phyloP scores from a whole-genome alignment of 1,140 invertebrate genomes.

The Glossosoma conforme region DNA sequence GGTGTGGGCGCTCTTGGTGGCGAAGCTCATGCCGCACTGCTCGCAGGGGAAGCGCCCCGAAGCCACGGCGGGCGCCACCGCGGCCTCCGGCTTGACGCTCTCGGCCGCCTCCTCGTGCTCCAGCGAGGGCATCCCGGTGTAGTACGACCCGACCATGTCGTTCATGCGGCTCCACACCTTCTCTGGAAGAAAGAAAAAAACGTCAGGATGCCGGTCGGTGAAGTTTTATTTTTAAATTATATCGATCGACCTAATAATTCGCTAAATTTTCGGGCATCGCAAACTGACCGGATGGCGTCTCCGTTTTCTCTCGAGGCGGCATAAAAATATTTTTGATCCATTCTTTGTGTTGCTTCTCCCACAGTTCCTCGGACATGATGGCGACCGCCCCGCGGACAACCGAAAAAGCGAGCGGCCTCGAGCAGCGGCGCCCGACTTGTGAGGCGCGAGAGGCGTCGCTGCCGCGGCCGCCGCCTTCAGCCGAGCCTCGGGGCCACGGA shows the following conservation, averaged over 20 bases:
- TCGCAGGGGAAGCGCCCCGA: constrained; percentile 47
- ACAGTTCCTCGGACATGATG: constrained; percentile 28
- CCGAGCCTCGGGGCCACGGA: constrained; percentile 34
- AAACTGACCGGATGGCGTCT: constrained; percentile 13
- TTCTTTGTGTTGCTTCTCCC: constrained; percentile 32
- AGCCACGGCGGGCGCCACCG: constrained; percentile 31
- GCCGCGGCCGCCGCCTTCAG: constrained; percentile 29
- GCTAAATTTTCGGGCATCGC: no score
- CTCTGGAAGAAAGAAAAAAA: constrained; percentile 36
- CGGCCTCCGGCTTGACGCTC: constrained; percentile 19
- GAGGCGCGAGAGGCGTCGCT: constrained; percentile 24
- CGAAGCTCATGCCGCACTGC: constrained; percentile 55
- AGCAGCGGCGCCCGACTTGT: constrained; percentile 25
- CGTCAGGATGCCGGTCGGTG: constrained; percentile 6
- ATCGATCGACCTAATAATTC: no score
- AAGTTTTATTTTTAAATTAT: no score
- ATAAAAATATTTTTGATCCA: constrained; percentile 32
- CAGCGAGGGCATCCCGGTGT: constrained; percentile 22
- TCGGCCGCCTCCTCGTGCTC: constrained; percentile 25
- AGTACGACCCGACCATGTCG: constrained; percentile 45
- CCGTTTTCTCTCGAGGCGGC: constrained; percentile 15
- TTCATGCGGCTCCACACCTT: constrained; percentile 36
- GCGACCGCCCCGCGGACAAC: constrained; percentile 36
- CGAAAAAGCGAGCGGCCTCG: constrained; percentile 33
- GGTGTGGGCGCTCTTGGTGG: constrained; percentile 55